Conservation (phyloP, 1,140 invertebrate genomes). For the Microplitis mediator region DNA sequence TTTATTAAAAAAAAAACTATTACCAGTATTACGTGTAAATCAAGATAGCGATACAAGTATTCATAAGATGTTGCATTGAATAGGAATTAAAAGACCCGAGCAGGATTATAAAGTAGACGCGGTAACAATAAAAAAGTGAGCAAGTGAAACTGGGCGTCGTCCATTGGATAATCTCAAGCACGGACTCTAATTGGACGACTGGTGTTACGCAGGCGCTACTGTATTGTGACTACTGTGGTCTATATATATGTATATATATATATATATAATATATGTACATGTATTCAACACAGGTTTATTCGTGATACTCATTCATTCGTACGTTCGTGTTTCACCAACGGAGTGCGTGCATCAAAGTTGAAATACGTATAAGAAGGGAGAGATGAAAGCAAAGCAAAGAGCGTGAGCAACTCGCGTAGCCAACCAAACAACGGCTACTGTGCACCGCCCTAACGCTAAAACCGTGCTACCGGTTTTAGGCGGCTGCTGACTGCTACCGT, state of each 20-base stretch:
- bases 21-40: conserved; percentile 13
- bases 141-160: too few relatives aligned
- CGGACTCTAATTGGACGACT: neutral
- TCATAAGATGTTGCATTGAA: too few relatives aligned
- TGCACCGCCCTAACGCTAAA: conserved; percentile 57
- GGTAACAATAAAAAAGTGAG: too few relatives aligned
- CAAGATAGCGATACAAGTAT: too few relatives aligned
- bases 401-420: conserved; percentile 37
- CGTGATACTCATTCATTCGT: neutral
- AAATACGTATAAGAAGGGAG: conserved; percentile 16
- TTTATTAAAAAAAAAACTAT: neutral
- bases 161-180: too few relatives aligned
- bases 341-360: conserved; percentile 8
- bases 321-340: conserved; percentile 24
- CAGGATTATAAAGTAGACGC: too few relatives aligned
- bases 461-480: conserved; percentile 54
- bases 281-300: too few relatives aligned
- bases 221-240: neutral
- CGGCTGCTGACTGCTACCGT: conserved; percentile 14
- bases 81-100: too few relatives aligned
- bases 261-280: too few relatives aligned
- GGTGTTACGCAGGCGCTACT: neutral
- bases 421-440: conserved; percentile 59
- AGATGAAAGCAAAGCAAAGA: conserved; percentile 13
- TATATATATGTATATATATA: neutral